Conservation (phyloP, 2,888 invertebrate species). For the Clanis bilineata region DNA sequence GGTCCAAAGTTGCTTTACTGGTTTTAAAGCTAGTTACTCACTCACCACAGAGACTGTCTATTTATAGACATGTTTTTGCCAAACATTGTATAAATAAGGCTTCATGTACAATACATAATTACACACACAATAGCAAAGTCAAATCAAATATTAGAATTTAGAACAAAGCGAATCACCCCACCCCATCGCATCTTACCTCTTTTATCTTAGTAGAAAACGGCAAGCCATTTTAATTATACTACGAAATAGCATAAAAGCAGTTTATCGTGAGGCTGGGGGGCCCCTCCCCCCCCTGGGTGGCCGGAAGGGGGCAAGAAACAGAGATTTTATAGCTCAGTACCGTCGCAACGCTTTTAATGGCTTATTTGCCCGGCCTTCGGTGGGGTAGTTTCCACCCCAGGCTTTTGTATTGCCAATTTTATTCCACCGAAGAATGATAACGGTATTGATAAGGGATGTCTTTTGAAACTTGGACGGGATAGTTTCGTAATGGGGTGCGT, state of each 20-base stretch:
- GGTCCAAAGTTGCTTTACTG: too few species aligned
- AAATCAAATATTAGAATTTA: conserved; percentile 14
- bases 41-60: background rate
- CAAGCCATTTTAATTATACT: conserved; percentile 78
- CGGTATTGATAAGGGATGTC: conserved; percentile 41
- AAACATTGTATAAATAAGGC: background rate
- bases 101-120: background rate
- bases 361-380: conserved; percentile 78
- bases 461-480: conserved; percentile 24
- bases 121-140: background rate
- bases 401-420: conserved; percentile 72
- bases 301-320: conserved; percentile 74
- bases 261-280: conserved; percentile 60
- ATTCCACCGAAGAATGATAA: conserved; percentile 65
- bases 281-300: conserved; percentile 36
- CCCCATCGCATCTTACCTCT: conserved; percentile 43
- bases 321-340: conserved; percentile 79
- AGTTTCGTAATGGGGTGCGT: conserved; percentile 18
- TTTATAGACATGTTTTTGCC: background rate
- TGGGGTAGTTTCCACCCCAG: conserved; percentile 55
- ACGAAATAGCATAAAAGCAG: conserved; percentile 77
- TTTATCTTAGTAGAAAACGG: conserved; percentile 68
- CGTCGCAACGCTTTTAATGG: conserved; percentile 79
- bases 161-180: background rate
- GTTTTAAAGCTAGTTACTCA: background rate